Base-by-base conservation (phyloP, 2,113 vertebrate species). In the Etheostoma cragini region DNA sequence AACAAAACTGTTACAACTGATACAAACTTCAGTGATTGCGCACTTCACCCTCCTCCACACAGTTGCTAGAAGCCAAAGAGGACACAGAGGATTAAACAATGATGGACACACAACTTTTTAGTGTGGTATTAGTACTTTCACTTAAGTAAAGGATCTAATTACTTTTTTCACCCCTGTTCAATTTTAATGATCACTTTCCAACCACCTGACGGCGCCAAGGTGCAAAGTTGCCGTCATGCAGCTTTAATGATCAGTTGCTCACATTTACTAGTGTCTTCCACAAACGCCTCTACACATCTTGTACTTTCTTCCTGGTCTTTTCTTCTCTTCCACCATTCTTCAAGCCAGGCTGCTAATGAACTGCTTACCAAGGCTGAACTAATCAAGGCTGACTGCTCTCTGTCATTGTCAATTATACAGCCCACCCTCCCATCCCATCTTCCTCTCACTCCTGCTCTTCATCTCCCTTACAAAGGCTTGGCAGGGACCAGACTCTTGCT, bases 381-480 rank as follows among this genome's bases (percentile, higher is more conserved):
- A 95, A 95, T 95, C 94, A 92, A 90, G 83, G 92, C 93, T 94
- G 95, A 95, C 95, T 93, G 91, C 92, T 94, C 90, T 93, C 91
- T 95, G 95, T 95, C 95, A 94, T 88, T 94, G 92, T 94, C 94
- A 94, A 94, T 95, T 95, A 94, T 89, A 90, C 91, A 89, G 86
- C 86, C 87, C 61, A 53, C 62, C 75, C 81, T 85, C 75, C 84
- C 79, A 74, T 81, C 81, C 78, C 65, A 74, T 88, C 83, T 53
- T 76, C 63, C 76, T 81, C 83, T 82, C 84, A 68, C 66, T 84
- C 53, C 46, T 6, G 17, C 88, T 84, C 86, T 77, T 83, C 86
- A 88, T 78, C 80, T 88, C 84, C 75, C 80, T 87, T 72, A 82
- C 75, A 85, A 81, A 78, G 70, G 65, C 47, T 61, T 90, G 87